Percentiles rank a stretch among this genome's conserved stretches.
Evolutionary conservation across 2,113 vertebrate genomes (phyloP).

Genomic region (Coracopsis vasa): DNA sequence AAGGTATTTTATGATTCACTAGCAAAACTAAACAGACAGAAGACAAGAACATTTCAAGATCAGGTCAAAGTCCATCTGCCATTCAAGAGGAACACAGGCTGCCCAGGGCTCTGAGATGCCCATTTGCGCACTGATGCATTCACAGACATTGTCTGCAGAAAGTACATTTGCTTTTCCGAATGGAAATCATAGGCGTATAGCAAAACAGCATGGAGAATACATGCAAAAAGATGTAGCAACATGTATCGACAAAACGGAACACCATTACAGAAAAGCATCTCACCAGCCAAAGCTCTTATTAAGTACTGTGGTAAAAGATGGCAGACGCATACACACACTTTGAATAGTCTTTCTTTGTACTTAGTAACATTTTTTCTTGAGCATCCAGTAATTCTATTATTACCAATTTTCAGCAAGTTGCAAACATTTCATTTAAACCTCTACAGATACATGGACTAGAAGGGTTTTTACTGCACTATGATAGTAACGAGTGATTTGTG

Average conservation of each 20-base stretch:
- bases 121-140: neutral
- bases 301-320: neutral
- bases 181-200: neutral
- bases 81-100: neutral
- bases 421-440: neutral
- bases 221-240: neutral
- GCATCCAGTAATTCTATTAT: neutral
- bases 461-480: neutral
- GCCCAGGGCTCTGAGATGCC: neutral
- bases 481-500: neutral
- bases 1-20: neutral
- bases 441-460: neutral
- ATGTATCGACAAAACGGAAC: neutral
- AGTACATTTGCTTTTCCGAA: neutral
- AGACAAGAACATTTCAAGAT: neutral
- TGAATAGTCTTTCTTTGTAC: neutral
- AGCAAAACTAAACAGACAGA: neutral
- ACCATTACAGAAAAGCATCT: neutral
- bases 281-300: neutral
- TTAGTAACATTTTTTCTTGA: neutral
- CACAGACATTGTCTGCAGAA: neutral
- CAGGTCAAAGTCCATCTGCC: neutral
- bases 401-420: neutral
- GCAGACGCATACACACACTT: fast-evolving
- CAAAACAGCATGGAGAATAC: neutral